Evolutionary conservation across 2,797 vertebrate species (phyloP).

Genomic region (Hippocampus kuda): DNA sequence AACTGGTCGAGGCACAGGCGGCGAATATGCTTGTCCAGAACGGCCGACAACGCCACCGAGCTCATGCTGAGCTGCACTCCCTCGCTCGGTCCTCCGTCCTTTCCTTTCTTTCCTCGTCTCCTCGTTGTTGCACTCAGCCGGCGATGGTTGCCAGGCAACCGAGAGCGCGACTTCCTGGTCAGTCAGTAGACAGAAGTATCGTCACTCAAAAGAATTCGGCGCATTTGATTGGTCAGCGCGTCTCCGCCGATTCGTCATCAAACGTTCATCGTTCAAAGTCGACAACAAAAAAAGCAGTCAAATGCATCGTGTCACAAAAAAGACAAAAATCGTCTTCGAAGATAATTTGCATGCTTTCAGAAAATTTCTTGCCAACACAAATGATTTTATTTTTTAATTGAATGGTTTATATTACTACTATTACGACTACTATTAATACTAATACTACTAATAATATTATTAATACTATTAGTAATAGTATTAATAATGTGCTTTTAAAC

Average conservation of each 20-base stretch:
- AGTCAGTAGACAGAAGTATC: background rate
- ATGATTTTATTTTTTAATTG: too few species aligned
- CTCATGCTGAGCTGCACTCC: slow-evolving; percentile 29
- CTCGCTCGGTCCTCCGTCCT: background rate
- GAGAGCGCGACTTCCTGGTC: background rate
- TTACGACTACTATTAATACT: too few species aligned
- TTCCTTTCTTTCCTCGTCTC: background rate
- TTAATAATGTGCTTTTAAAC: background rate
- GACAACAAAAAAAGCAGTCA: too few species aligned
- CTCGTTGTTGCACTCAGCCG: background rate
- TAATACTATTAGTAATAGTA: too few species aligned
- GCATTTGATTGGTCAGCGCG: background rate
- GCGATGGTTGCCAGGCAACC: slow-evolving; percentile 49
- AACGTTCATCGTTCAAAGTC: background rate
- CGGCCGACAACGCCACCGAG: slow-evolving; percentile 45
- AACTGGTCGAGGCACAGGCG: slow-evolving; percentile 68
- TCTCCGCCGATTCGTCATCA: background rate
- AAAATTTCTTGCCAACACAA: background rate
- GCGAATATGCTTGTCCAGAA: slow-evolving; percentile 56
- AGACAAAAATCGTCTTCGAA: background rate
- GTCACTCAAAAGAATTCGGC: background rate
- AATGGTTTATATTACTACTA: too few species aligned
- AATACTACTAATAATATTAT: too few species aligned
- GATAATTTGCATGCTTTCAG: too few species aligned
- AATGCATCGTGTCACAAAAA: background rate